Evolutionary conservation across 2,113 vertebrate species (phyloP).

Genomic region (Condylura cristata): DNA sequence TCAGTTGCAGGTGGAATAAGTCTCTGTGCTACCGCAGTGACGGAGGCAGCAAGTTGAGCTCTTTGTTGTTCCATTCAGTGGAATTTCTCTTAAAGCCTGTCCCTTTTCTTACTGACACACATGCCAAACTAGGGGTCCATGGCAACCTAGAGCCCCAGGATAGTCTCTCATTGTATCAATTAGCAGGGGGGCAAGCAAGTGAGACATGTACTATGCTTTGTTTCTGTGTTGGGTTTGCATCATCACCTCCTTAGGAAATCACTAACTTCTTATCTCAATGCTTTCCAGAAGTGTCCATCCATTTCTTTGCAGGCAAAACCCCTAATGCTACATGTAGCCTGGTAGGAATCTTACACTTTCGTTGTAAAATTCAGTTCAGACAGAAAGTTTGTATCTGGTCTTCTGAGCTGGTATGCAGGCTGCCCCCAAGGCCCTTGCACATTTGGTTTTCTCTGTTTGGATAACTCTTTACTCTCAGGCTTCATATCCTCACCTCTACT

Average conservation of each 20-base stretch:
- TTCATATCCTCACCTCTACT: not conserved
- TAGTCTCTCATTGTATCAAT: not conserved
- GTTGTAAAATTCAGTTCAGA: not conserved
- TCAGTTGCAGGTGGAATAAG: not conserved
- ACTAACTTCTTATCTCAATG: not conserved
- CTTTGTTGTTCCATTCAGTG: not conserved
- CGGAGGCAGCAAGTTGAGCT: not conserved
- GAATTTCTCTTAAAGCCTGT: not conserved
- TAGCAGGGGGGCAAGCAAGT: not conserved
- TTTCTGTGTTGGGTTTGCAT: not conserved
- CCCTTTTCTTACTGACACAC: not conserved
- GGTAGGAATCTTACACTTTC: not conserved
- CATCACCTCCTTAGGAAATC: not conserved
- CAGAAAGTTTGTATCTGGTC: not conserved
- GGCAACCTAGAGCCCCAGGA: too few species aligned
- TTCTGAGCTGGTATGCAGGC: not conserved
- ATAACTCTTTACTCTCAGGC: not conserved
- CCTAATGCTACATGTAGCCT: not conserved
- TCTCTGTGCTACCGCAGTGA: not conserved
- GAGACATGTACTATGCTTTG: not conserved
- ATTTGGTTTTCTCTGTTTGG: not conserved
- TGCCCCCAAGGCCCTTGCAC: slow-evolving; percentile 27
- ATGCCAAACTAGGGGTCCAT: not conserved
- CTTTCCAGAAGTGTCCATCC: not conserved
- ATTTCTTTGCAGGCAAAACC: not conserved